These are phyloP conservation scores for Hemicentrotus pulcherrimus DNA, from an alignment of 35 echinoderm and acorn worm genomes.

Conservation along the genomic window DNA sequence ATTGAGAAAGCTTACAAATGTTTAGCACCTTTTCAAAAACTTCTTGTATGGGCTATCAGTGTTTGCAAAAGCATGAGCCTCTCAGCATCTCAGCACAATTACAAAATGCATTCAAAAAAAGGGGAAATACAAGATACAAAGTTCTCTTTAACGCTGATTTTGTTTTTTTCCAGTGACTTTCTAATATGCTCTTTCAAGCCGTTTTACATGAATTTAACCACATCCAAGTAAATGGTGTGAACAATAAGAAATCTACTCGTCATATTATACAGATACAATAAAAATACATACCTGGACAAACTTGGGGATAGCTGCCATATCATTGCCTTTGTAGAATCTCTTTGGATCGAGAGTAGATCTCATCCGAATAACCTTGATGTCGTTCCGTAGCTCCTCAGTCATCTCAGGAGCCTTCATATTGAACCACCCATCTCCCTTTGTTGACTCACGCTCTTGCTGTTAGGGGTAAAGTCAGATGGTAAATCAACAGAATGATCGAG, in stretches of 20 bases:
- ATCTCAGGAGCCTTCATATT: slow-evolving; percentile 93
- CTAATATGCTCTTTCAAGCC: no score
- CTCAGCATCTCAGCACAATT: no score
- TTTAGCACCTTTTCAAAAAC: no score
- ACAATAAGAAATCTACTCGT: not conserved
- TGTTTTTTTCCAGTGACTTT: no score
- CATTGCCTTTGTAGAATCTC: slow-evolving; percentile 95
- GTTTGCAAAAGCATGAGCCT: no score
- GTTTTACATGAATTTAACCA: no score
- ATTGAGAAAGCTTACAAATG: no score
- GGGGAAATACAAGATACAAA: no score
- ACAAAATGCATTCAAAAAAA: no score
- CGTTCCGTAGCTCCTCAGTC: slow-evolving; percentile 87
- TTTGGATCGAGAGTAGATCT: slow-evolving; percentile 90
- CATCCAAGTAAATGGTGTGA: not conserved
- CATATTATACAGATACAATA: not conserved
- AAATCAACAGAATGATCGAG: not conserved
- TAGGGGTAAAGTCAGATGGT: not conserved
- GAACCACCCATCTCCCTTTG: slow-evolving; percentile 77
- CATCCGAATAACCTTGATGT: slow-evolving; percentile 85
- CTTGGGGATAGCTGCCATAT: slow-evolving; percentile 82
- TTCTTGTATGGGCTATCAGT: no score
- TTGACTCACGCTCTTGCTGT: slow-evolving; percentile 85
- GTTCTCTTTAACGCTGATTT: no score
- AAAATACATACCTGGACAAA: slow-evolving; percentile 86